Evolutionary conservation across 2,113 vertebrate species (phyloP).

Genomic region (Epinephelus cyanopodus): DNA sequence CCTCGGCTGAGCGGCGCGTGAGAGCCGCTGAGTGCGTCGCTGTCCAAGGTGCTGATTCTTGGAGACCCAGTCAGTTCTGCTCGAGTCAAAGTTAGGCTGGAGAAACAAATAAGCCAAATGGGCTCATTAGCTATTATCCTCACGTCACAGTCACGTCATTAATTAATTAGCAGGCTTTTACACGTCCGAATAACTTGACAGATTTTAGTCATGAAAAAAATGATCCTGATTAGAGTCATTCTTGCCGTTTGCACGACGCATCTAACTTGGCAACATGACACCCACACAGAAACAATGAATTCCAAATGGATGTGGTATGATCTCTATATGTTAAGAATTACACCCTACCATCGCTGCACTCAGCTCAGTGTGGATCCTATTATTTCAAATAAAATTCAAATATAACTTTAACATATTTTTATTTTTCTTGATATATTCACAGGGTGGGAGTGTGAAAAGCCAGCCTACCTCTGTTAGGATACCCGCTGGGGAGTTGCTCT

Average conservation of each 20-base stretch:
- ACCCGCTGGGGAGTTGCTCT: slow-evolving; percentile 67
- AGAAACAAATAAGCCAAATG: slow-evolving; percentile 51
- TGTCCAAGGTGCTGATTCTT: slow-evolving; percentile 74
- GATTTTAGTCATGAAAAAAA: not conserved
- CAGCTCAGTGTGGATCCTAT: not conserved
- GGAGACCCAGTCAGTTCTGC: slow-evolving; percentile 35
- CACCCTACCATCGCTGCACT: not conserved
- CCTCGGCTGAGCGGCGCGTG: not conserved
- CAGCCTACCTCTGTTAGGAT: slow-evolving; percentile 75
- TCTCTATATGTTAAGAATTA: not conserved
- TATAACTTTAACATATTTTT: not conserved
- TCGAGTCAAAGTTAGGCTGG: slow-evolving; percentile 67
- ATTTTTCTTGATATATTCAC: not conserved
- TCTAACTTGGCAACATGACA: slow-evolving; percentile 24
- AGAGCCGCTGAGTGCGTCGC: slow-evolving; percentile 48
- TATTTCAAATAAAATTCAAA: not conserved
- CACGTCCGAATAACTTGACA: slow-evolving; percentile 16
- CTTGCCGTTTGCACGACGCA: slow-evolving; percentile 16
- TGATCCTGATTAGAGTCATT: not conserved
- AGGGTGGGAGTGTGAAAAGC: slow-evolving; percentile 38
- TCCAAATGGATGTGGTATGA: not conserved
- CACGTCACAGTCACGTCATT: slow-evolving; percentile 60
- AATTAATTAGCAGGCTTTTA: slow-evolving; percentile 22
- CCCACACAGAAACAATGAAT: not conserved
- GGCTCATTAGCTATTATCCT: slow-evolving; percentile 58